These are phyloP conservation scores for Lydus trimaculatus DNA, from an alignment of 2,888 invertebrate species.

Conservation along the genomic window DNA sequence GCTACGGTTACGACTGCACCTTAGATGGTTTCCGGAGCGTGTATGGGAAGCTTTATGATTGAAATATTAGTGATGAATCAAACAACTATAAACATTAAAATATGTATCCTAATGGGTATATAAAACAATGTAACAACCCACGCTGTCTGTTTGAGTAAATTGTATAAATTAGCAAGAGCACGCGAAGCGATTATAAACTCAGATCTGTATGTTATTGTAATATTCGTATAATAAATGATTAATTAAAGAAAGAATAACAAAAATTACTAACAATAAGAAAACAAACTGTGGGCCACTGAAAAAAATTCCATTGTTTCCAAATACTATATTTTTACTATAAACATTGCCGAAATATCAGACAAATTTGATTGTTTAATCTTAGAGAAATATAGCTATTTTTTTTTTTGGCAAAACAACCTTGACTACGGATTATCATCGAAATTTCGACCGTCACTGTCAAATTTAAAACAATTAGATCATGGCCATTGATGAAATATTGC, in stretches of 20 bases:
- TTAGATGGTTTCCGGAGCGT: too few species aligned
- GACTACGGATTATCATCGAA: conserved; percentile 4
- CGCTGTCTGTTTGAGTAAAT: conserved; percentile 39
- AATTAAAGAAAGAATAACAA: not conserved
- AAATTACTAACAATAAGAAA: not conserved
- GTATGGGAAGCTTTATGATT: too few species aligned
- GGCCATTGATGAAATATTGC: not conserved
- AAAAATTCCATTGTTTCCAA: not conserved
- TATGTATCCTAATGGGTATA: conserved; percentile 25
- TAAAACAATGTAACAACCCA: conserved; percentile 33
- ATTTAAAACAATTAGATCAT: not conserved
- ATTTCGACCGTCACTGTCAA: not conserved
- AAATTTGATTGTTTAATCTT: not conserved
- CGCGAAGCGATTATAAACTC: conserved; percentile 32
- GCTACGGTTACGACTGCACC: too few species aligned
- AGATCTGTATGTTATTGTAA: conserved; percentile 5
- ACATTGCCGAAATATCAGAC: not conserved
- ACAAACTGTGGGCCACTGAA: not conserved
- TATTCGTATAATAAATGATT: not conserved
- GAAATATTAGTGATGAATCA: conserved; percentile 7
- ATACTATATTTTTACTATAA: not conserved
- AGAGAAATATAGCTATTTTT: not conserved
- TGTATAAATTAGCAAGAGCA: conserved; percentile 39
- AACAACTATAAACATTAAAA: conserved; percentile 14
- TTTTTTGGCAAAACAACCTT: conserved; percentile 1